phyloP scores from a whole-genome alignment of 2,113 vertebrate species.

The Nibea albiflora region DNA sequence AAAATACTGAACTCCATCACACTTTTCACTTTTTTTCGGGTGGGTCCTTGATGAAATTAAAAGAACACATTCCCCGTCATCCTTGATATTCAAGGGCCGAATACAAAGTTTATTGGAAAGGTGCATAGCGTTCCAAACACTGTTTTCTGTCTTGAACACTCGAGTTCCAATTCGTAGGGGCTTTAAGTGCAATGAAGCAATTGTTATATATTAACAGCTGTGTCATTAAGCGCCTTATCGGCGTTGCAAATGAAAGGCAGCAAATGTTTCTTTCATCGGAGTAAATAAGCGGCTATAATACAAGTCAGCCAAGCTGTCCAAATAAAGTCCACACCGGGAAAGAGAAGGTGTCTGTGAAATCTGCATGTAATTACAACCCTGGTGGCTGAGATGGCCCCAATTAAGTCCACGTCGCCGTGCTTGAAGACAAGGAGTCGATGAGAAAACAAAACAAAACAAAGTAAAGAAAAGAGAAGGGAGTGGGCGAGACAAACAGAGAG shows the following conservation, averaged over 20 bases:
- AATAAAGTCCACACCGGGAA: slow-evolving; percentile 35
- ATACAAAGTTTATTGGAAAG: slow-evolving; percentile 14
- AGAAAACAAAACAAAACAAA: slow-evolving; percentile 44
- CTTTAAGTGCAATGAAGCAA: slow-evolving; percentile 23
- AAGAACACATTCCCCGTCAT: slow-evolving; percentile 25
- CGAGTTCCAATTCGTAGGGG: background rate
- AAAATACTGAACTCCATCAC: slow-evolving; percentile 52
- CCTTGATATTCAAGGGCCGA: slow-evolving; percentile 17
- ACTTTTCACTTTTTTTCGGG: slow-evolving; percentile 22
- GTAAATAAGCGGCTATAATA: slow-evolving; percentile 39
- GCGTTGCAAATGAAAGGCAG: slow-evolving; percentile 44
- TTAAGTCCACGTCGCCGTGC: slow-evolving; percentile 54
- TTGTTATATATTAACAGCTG: slow-evolving; percentile 49
- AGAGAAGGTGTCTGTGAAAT: slow-evolving; percentile 45
- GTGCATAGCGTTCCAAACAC: background rate
- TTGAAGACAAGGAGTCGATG: slow-evolving; percentile 43
- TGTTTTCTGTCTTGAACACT: background rate
- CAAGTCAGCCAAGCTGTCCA: slow-evolving; percentile 43
- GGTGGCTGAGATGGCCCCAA: slow-evolving; percentile 50
- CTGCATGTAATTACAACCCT: slow-evolving; percentile 63
- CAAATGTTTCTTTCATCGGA: slow-evolving; percentile 49
- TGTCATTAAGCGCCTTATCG: slow-evolving; percentile 38
- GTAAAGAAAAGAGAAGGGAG: background rate
- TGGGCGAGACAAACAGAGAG: slow-evolving; percentile 16
- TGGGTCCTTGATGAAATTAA: slow-evolving; percentile 29